Evolutionary conservation across 2,888 invertebrate species (phyloP).

Genomic region (Lottia gigantea): DNA sequence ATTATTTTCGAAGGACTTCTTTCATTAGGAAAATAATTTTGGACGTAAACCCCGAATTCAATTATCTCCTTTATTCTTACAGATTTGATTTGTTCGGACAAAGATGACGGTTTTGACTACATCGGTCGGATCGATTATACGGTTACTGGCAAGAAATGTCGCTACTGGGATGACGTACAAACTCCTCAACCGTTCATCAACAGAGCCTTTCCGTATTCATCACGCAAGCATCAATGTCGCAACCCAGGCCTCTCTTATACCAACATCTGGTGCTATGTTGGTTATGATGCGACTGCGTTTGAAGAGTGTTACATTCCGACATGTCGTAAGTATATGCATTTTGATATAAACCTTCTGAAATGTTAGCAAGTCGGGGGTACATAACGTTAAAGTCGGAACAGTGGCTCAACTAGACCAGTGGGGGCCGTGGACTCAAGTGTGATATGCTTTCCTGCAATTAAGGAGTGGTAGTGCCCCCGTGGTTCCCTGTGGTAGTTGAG

Average conservation of each 20-base stretch:
- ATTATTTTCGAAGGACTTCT: no score
- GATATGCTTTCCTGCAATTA: no score
- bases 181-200: background rate
- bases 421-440: no score
- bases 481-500: no score
- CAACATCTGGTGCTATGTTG: background rate
- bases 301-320: background rate
- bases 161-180: background rate
- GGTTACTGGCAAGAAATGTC: background rate
- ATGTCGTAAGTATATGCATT: background rate
- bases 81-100: background rate
- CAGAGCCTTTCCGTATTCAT: background rate
- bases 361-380: no score
- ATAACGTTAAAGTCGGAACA: no score
- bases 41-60: no score
- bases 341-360: no score
- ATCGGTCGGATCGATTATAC: background rate
- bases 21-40: no score
- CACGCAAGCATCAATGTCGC: background rate
- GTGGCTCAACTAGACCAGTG: no score
- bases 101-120: slow-evolving; percentile 1
- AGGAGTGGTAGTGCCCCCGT: no score
- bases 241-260: background rate
- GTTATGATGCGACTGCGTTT: background rate
- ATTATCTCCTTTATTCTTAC: no score